Evolutionary conservation across 2,888 invertebrate genomes (phyloP), one percentile per base, ranked within the genome.

Genomic region (Thyatira batis): DNA sequence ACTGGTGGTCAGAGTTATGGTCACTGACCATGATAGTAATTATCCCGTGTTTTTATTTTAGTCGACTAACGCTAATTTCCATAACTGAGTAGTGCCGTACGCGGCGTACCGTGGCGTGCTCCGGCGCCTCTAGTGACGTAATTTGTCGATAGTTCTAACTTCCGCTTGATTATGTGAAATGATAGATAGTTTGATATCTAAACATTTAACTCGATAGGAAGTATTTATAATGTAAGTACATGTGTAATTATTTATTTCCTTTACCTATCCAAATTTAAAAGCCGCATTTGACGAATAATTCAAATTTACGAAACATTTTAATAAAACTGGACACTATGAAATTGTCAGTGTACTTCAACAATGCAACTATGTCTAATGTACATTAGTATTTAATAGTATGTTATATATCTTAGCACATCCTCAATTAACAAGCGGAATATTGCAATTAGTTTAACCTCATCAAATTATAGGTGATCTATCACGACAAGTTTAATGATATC

Each of bases 41-140:
- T 87, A 84, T 80, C 73, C 70, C 58, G 72, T 88, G 85, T 89
- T 89, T 89, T 89, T 89, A 85, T 89, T 89, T 87, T 83, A 82
- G 82, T 77, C 67, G 69, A 67, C 76, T 78, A 72, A 79, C 77
- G 83, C 82, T 86, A 85, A 88, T 89, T 88, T 89, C 89, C 89
- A 89, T 90, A 87, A 86, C 85, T 77, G 82, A 89, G 85, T 83
- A 79, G 82, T 75, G 80, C 69, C 72, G 80, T 71, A 78, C 73
- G 85, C 90, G 78, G 78, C 83, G 81, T 89, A 87, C 80, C 90
- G 89, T 89, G 71, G 80, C 80, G 67, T 76, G 81, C 78, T 71
- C 73, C 56, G 54, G 77, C 68, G 75, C 70, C 57, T 53, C 51
- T 86, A 89, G 86, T 64, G 87, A 62, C 78, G 88, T 45, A 55